Evolutionary conservation across 2,797 vertebrate species (phyloP), one percentile per base, ranked within the genome.

Genomic region (Cuculus canorus): DNA sequence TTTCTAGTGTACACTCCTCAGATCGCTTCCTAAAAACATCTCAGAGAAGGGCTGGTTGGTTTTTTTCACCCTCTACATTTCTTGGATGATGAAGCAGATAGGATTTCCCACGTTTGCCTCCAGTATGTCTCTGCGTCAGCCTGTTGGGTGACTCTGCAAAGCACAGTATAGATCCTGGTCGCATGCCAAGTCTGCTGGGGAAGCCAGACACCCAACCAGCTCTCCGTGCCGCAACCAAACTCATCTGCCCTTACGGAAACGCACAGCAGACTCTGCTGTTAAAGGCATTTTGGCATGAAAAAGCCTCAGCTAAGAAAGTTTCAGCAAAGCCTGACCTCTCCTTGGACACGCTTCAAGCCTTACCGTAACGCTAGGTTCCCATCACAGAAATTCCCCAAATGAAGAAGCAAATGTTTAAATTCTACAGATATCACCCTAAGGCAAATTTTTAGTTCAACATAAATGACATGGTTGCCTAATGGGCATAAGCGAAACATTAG

Each of bases 401-500:
- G 61, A 92, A 66, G 87, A 78, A 82, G 63, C 37, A 93, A 94
- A 72, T 92, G 73, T 78, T 92, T 71, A 64, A 65, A 82, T 90
- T 93, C 76, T 80, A 79, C 30, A 85, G 73, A 37, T 91, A 48
- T 24, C 77, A 92, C 69, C 75, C 85, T 60, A 79, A 90, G 81
- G 89, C 88, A 60, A 90, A 69, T 11, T 79, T 33, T 57, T 28
- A 82, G 64, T 71, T 82, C 82, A 91, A 91, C 39, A 76, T 86
- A 95, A 95, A 90, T 85, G 89, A 82, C 71, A 11, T 25, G 65
- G 54, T 87, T 94, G 87, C 92, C 84, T 92, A 95, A 91, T 81
- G 68, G 93, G 77, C 82, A 96, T 73, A 91, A 93, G 90, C 69
- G 91, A 97, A 97, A 97, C 13, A 10, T 94, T 97, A 94, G 93